Percentiles rank a stretch among this genome's conserved stretches.
Conservation (phyloP, 2,888 invertebrate species). For the Euzophera pinguis region DNA sequence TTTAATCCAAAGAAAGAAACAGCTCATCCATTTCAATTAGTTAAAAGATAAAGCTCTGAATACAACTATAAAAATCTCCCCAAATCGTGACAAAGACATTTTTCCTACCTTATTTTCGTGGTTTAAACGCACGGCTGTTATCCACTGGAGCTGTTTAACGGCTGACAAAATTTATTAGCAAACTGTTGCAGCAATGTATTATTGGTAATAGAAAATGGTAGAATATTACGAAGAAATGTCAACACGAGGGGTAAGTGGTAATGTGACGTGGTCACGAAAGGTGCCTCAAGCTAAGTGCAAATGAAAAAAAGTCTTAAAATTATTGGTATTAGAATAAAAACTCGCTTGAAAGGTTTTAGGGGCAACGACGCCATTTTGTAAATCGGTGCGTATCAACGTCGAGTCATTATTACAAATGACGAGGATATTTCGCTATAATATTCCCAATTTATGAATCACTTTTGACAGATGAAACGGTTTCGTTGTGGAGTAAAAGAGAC, state of each 20-base stretch:
- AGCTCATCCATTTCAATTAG: constrained; percentile 49
- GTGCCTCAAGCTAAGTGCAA: constrained; percentile 15
- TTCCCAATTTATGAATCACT: constrained; percentile 15
- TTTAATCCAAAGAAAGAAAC: constrained; percentile 29
- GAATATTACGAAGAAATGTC: constrained; percentile 35
- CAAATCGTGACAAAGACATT: constrained; percentile 33
- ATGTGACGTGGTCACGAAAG: constrained; percentile 31
- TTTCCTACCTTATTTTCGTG: constrained; percentile 27
- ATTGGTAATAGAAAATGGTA: constrained; percentile 24
- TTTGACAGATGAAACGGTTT: constrained; percentile 12
- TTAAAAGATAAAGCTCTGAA: constrained; percentile 50
- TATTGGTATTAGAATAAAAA: constrained; percentile 8
- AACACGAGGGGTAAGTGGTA: constrained; percentile 29
- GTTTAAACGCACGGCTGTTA: constrained; percentile 19
- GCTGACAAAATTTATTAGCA: constrained; percentile 29
- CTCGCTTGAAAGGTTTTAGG: not conserved
- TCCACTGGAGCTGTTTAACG: constrained; percentile 30
- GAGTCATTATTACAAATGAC: constrained; percentile 44
- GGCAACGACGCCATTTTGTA: constrained; percentile 32
- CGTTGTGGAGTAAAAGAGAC: not conserved
- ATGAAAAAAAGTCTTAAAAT: constrained; percentile 13
- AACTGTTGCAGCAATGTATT: constrained; percentile 36
- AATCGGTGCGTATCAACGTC: constrained; percentile 35
- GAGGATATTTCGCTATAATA: constrained; percentile 20
- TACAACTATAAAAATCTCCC: constrained; percentile 43